Evolutionary conservation across 2,888 invertebrate species (phyloP), one percentile per base, ranked within the genome.

Genomic region (Amiota communis): DNA sequence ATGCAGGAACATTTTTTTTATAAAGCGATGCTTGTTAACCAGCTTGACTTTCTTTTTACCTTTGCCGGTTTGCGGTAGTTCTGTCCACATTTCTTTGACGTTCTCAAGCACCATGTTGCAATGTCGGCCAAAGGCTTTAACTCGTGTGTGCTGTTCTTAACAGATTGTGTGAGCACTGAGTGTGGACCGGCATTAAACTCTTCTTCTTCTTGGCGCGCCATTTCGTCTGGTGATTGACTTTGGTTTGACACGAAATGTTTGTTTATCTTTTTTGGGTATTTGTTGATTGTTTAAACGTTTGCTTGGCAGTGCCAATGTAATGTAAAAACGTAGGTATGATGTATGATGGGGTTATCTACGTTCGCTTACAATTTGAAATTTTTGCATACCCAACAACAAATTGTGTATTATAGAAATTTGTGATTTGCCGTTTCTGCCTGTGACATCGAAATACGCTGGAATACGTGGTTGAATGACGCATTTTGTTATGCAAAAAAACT

Each of bases 41-140:
- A 96, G 95, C 90, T 97, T 97, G 0, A 88, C 88, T 79, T 90
- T 90, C 91, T 98, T 98, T 87, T 97, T 97, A 74, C 99, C 99
- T 91, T 99, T 99, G 47, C 98, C 98, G 46, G 97, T 96, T 81
- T 98, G 93, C 2, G 99, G 99, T 67, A 97, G 93, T 91, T 99
- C 99, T 0, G 98, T 98, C 99, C 99, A 99, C 98, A 99, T 99
- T 91, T 99, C 99, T 88, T 98, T 99, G 0, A 99, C 99, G 89
- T 98, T 98, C 91, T 99, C 99, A 81, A 99, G 91, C 0, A 99
- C 99, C 98, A 99, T 99, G 90, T 99, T 99, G 90, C 98, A 99
- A 89, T 99, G 99, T 81, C 97, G 93, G 88, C 97, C 96, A 83
- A 97, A 97, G 0, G 96, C 96, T 88, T 99, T 99, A 0, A 99